Percentiles rank a stretch among this genome's conserved stretches.
Conservation (phyloP, 2,888 invertebrate species). For the Sarcophaga carnaria region DNA sequence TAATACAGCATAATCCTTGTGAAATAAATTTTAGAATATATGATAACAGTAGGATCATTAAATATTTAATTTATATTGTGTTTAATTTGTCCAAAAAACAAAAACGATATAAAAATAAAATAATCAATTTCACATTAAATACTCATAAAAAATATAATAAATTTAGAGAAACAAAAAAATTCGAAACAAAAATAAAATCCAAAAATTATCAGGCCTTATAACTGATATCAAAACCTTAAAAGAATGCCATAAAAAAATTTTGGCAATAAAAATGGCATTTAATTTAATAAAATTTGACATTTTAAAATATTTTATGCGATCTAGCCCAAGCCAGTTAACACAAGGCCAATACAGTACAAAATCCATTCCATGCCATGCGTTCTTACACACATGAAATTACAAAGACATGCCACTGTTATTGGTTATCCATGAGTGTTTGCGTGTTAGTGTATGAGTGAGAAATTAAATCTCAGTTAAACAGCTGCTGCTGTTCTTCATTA, state of each 20-base stretch:
- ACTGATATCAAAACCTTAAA: neutral
- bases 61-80: neutral
- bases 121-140: neutral
- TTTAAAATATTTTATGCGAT: neutral
- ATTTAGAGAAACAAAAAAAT: neutral
- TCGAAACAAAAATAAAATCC: neutral
- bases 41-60: neutral
- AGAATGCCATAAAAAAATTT: slow-evolving; percentile 1
- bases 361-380: neutral
- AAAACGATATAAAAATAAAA: neutral
- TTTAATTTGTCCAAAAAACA: neutral
- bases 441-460: too few species aligned
- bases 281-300: neutral
- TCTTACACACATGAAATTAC: neutral
- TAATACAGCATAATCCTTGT: neutral
- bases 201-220: neutral
- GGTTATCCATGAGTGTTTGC: neutral
- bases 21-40: too few species aligned
- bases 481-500: slow-evolving; percentile 10
- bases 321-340: too few species aligned
- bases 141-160: neutral
- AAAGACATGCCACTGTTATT: neutral
- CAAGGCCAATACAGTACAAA: too few species aligned
- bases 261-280: neutral
- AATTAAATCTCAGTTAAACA: slow-evolving; percentile 37